Conservation (phyloP, 2,888 invertebrate genomes). For the Plagodis pulveraria region DNA sequence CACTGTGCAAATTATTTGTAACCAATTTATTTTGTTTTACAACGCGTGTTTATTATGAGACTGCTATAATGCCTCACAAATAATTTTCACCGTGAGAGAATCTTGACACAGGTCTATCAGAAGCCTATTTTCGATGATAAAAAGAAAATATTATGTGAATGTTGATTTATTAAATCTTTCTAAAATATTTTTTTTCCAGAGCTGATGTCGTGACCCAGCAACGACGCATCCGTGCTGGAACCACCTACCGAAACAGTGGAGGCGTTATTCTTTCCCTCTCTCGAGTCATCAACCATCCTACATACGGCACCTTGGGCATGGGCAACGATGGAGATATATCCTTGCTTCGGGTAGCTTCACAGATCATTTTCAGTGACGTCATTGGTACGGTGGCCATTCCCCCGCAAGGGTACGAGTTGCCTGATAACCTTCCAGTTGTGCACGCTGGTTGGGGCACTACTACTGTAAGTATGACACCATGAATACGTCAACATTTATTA, state of each 20-base stretch:
- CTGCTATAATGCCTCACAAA: too few relatives aligned
- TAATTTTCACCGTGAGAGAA: too few relatives aligned
- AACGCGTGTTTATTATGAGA: too few relatives aligned
- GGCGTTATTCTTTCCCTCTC: constrained; percentile 49
- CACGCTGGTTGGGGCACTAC: constrained; percentile 49
- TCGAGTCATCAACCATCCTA: constrained; percentile 45
- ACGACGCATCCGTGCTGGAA: constrained; percentile 63
- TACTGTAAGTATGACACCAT: constrained; percentile 40
- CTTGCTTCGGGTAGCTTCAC: neutral
- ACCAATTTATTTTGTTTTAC: too few relatives aligned
- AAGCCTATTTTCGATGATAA: too few relatives aligned
- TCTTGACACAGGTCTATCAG: too few relatives aligned
- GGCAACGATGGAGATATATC: constrained; percentile 18
- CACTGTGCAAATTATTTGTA: too few relatives aligned
- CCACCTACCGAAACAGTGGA: constrained; percentile 54
- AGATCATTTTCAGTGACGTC: constrained; percentile 21
- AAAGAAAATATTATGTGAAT: too few relatives aligned
- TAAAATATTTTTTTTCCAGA: neutral
- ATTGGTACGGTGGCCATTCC: constrained; percentile 39
- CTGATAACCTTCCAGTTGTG: constrained; percentile 40
- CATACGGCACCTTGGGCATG: neutral
- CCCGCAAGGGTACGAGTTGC: constrained; percentile 30
- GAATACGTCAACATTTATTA: too few relatives aligned
- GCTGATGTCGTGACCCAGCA: neutral
- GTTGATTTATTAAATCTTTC: too few relatives aligned